phyloP scores from a whole-genome alignment of 1,140 invertebrate species.

The Procambarus clarkii region DNA sequence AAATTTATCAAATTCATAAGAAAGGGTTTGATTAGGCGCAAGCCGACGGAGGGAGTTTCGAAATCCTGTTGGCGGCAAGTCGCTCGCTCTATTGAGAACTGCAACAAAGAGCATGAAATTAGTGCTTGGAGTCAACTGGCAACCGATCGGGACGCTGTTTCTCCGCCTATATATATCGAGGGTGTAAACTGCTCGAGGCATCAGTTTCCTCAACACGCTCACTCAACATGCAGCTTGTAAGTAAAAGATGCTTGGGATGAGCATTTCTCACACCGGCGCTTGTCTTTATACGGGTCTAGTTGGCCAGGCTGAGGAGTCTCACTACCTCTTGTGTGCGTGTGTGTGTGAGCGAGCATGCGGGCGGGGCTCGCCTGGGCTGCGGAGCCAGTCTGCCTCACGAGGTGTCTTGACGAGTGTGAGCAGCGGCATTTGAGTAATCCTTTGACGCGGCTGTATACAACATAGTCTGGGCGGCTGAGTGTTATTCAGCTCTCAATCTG shows the following conservation, averaged over 20 bases:
- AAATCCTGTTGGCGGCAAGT: not conserved
- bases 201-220: constrained; percentile 9
- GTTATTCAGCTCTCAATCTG: too few relatives aligned
- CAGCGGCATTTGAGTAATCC: too few relatives aligned
- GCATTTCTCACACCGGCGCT: not conserved
- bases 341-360: not conserved
- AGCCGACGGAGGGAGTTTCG: not conserved
- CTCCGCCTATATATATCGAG: constrained; percentile 10
- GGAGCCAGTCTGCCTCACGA: not conserved
- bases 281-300: not conserved
- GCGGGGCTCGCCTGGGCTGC: not conserved
- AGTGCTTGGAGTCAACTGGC: not conserved
- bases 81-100: not conserved
- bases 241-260: not conserved
- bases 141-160: constrained; percentile 1
- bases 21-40: not conserved
- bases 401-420: too few relatives aligned
- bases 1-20: not conserved
- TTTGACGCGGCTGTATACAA: too few relatives aligned
- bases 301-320: not conserved
- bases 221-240: constrained; percentile 10
- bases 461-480: too few relatives aligned
- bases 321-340: not conserved
- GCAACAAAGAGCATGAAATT: not conserved
- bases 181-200: not conserved